Percentiles rank a stretch among this genome's conserved stretches.
Evolutionary conservation across 2,797 vertebrate species (phyloP).

Genomic region (Eospalax fontanierii): DNA sequence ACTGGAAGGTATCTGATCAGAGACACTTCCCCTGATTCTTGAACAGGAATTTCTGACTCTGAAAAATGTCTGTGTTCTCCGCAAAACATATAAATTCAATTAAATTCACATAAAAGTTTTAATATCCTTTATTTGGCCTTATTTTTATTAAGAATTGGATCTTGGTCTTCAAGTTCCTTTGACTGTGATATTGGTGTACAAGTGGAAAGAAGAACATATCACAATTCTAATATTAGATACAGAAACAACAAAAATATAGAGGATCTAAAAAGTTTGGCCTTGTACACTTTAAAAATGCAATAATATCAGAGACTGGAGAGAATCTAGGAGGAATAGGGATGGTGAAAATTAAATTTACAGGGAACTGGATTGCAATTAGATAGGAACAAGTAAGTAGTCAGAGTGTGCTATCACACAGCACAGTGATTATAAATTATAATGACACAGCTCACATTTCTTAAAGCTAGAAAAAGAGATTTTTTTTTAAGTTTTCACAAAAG

Average conservation of each 20-base stretch:
- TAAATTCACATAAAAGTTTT: not conserved
- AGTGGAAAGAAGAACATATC: not conserved
- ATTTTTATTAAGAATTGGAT: not conserved
- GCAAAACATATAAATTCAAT: not conserved
- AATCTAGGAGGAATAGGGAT: not conserved
- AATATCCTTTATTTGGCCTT: not conserved
- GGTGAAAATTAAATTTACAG: not conserved
- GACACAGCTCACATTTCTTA: not conserved
- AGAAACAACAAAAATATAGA: not conserved
- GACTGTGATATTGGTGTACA: not conserved
- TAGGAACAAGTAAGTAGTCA: not conserved
- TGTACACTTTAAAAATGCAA: not conserved
- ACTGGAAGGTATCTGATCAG: not conserved
- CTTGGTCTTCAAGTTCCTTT: not conserved
- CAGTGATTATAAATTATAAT: not conserved
- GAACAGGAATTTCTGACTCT: not conserved
- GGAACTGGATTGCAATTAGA: not conserved
- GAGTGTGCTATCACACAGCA: not conserved
- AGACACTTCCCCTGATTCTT: not conserved
- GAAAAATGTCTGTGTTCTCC: not conserved
- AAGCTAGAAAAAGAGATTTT: too few relatives aligned
- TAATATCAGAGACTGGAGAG: rapidly evolving
- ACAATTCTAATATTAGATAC: not conserved
- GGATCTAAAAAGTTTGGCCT: not conserved
- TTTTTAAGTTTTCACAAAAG: not conserved